Base-by-base conservation (phyloP, 92 coral and sea anemone species). In the Parazoanthus darwini region DNA sequence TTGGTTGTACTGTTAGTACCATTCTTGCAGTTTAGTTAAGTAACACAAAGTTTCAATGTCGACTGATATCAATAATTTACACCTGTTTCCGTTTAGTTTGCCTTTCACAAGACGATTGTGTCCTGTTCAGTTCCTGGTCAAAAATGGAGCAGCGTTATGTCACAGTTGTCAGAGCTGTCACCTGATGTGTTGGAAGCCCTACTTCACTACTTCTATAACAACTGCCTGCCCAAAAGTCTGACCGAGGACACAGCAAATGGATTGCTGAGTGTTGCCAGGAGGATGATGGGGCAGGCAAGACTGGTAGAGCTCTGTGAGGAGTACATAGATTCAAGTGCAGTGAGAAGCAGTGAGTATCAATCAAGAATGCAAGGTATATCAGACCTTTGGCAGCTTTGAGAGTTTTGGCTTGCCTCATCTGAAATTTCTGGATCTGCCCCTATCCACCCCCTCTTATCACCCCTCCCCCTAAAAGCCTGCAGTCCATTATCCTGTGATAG, bases 321-420 rank as follows among this genome's bases (percentile, higher is more conserved):
- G 56, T 72, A 84, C 87, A 70, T 84, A 11, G 87, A 84, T 6
- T 50, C 87, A 14, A 84, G 78, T 71, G 87, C 87, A 46, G 78
- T 84, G 8, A 84, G 87, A 72, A 84, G 78, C 78, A 84, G 87
- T 84, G 75, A 84, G 87, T 76, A 18, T 11, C 18, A 10, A 76
- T 63, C 22, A 1, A 15, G 7, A 48, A 13, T 7, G 59, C 11
- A 15, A 11, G 3, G 18, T 54, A 0, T 4, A 54, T 11, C 18
- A 11, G 20, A 54, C 3, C 18, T 54, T 54, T 13, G 59, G 59
- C 3, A 14, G 18, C 59, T 13, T 54, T 58, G 13, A 1, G 2
- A 4, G 18, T 13, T 54, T 18, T 54, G 59, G 16, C 59, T 4
- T 3, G 59, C 59, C 59, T 3, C 13, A 13, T 54, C 59, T 14